Conservation (phyloP, 2,888 invertebrate genomes). For the Microctonus aethiopoides region DNA sequence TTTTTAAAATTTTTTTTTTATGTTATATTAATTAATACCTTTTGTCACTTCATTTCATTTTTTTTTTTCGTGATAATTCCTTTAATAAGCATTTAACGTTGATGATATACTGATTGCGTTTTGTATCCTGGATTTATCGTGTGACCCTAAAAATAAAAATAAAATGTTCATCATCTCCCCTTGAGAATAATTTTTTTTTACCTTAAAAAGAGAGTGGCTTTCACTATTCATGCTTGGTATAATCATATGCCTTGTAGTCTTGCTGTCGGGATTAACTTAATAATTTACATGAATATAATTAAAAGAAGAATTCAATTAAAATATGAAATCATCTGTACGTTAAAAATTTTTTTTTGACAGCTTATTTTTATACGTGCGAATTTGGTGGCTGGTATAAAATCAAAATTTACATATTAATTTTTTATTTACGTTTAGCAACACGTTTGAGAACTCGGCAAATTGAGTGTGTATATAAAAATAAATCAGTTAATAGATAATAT, state of each 20-base stretch:
- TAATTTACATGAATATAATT: background rate
- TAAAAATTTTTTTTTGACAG: background rate
- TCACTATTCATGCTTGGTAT: conserved; percentile 23
- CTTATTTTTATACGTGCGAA: background rate
- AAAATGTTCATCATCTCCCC: background rate
- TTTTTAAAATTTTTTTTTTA: too few relatives aligned
- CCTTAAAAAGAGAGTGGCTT: conserved; percentile 27
- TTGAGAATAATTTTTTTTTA: conserved; percentile 25
- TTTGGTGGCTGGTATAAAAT: background rate
- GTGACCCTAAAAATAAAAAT: conserved; percentile 2
- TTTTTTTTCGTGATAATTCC: too few relatives aligned
- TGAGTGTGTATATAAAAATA: conserved; percentile 17
- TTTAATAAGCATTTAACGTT: too few relatives aligned
- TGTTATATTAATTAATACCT: too few relatives aligned
- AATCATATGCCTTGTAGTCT: conserved; percentile 4
- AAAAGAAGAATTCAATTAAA: background rate
- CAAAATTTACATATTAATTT: background rate
- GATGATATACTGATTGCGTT: too few relatives aligned
- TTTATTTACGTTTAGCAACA: background rate
- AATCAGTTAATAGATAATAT: conserved; percentile 15
- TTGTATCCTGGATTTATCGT: conserved; percentile 50
- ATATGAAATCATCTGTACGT: background rate
- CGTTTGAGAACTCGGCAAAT: background rate
- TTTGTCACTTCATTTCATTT: too few relatives aligned
- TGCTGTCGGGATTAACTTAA: background rate